Evolutionary conservation across 2,797 vertebrate species (phyloP).

Genomic region (Mus caroli): DNA sequence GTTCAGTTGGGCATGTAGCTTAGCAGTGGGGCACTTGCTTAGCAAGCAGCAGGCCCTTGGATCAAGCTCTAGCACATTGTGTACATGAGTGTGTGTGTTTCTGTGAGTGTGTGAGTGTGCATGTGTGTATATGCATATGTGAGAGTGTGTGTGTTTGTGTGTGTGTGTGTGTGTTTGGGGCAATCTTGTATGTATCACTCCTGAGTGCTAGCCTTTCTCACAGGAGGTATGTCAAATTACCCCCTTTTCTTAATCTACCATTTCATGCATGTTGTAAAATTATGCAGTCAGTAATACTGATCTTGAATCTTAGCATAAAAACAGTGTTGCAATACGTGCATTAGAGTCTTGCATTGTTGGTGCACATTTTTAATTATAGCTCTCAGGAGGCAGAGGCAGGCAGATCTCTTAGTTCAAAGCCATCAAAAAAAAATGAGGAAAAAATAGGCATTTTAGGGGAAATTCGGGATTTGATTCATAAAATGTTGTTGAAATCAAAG

Average conservation of each 20-base stretch:
- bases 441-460: not conserved
- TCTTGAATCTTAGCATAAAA: constrained; percentile 61
- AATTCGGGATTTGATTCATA: not conserved
- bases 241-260: not conserved
- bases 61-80: too few species aligned
- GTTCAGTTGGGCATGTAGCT: not conserved
- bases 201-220: not conserved
- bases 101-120: too few species aligned
- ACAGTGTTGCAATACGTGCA: constrained; percentile 1
- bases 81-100: too few species aligned
- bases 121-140: not conserved
- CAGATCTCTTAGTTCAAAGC: not conserved
- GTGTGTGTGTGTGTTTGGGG: not conserved
- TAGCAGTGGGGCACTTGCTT: too few species aligned
- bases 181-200: not conserved
- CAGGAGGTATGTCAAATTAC: not conserved
- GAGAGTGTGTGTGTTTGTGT: not conserved
- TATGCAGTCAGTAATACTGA: not conserved
- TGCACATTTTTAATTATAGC: not conserved
- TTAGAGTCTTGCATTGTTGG: not conserved
- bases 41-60: not conserved
- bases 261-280: not conserved
- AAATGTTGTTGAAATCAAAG: constrained; percentile 53
- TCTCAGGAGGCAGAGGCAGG: not conserved
- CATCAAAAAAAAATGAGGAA: not conserved